Evolutionary conservation across 2,888 invertebrate species (phyloP).

Genomic region (Parochlus steinenii): DNA sequence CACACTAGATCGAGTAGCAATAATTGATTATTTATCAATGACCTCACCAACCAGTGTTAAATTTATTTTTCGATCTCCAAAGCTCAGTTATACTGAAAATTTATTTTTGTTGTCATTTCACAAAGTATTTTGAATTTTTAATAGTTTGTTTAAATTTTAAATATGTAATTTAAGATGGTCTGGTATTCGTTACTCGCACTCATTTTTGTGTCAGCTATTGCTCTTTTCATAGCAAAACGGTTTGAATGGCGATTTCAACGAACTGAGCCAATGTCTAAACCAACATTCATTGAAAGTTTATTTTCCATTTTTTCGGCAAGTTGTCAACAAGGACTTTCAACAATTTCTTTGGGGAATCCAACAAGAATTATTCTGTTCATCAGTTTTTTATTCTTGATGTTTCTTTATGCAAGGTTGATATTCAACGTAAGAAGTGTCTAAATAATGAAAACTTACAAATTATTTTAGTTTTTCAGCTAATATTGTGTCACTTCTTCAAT

Average conservation of each 20-base stretch:
- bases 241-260: slow-evolving; percentile 32
- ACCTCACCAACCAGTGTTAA: slow-evolving; percentile 48
- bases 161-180: no score
- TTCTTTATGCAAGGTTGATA: no score
- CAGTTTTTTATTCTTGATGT: slow-evolving; percentile 45
- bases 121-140: slow-evolving; percentile 41
- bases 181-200: slow-evolving; percentile 17
- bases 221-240: slow-evolving; percentile 26
- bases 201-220: slow-evolving; percentile 16
- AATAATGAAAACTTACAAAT: no score
- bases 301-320: slow-evolving; percentile 41
- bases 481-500: slow-evolving; percentile 56
- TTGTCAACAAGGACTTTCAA: slow-evolving; percentile 40
- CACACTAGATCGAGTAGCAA: slow-evolving; percentile 39
- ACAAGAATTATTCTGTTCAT: slow-evolving; percentile 45
- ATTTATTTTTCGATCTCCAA: slow-evolving; percentile 55
- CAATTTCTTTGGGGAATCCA: slow-evolving; percentile 16
- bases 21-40: slow-evolving; percentile 49
- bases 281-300: slow-evolving; percentile 31
- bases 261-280: slow-evolving; percentile 27
- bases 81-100: slow-evolving; percentile 53
- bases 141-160: neutral
- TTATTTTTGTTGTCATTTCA: slow-evolving; percentile 52
- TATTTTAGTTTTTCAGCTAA: slow-evolving; percentile 61
- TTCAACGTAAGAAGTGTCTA: no score